Evolutionary conservation across 1,140 invertebrate species (phyloP), one percentile per base, ranked within the genome.

Genomic region (Drosophila ficusphila): DNA sequence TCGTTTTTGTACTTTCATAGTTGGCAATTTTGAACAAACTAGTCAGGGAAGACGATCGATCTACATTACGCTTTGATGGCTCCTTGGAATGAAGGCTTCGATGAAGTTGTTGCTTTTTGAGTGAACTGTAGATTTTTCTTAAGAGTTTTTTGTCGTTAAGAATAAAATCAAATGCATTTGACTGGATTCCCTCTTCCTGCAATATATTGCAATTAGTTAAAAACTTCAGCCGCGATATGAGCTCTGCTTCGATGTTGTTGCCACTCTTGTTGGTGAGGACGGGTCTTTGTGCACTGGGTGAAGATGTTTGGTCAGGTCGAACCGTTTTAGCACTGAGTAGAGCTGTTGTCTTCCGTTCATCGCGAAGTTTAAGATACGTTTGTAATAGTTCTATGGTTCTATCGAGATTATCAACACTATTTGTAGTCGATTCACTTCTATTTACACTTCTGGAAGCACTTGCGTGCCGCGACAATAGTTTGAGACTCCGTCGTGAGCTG

Each of bases 351-450:
- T 89, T 90, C 18, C 57, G 72, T 1, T 46, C 38, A 36, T 90
- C 85, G 4, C 78, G 61, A 12, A 91, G 52, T 18, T 90, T 88
- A 0, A 91, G 58, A 76, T 78, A 89, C 1, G 61, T 58, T 46
- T 91, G 77, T 21, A 91, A 53, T 7, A 91, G 27, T 7, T 81
- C 76, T 31, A 90, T 78, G 11, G 70, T 54, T 6, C 67, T 51
- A 65, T 90, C 74, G 14, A 67, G 53, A 54, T 74, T 88, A 12
- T 74, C 31, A 39, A 69, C 44, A 27, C 52, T 54, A 12, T 76
- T 61, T 9, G 33, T 34, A 8, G 0, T 94, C 94, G n/a, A n/a
- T n/a, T 27, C 93, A 93, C 0, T 93, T 92, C 34, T 94, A 94
- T 34, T 41, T 42, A 61, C 93, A 38, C 0, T 44, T 23, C 27